Percentiles rank a stretch among this genome's conserved stretches.
Evolutionary conservation across 2,888 invertebrate genomes (phyloP).

Genomic region (Cephalotes varians): DNA sequence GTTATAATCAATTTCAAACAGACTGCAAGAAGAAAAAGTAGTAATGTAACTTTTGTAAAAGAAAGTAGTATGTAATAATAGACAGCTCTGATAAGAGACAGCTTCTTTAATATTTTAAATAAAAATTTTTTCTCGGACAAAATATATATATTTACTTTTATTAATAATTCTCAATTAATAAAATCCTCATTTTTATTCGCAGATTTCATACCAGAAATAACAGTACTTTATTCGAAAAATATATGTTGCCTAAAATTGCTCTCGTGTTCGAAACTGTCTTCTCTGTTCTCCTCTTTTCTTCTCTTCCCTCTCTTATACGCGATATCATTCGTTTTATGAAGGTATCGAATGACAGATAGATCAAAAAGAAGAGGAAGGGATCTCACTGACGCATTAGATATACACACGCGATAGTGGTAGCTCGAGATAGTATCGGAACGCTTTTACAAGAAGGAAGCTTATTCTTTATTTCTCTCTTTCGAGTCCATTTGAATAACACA

Average conservation of each 20-base stretch:
- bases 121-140: background rate
- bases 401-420: constrained; percentile 76
- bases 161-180: background rate
- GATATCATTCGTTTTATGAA: constrained; percentile 25
- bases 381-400: constrained; percentile 78
- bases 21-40: background rate
- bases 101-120: background rate
- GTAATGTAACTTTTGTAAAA: background rate
- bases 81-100: background rate
- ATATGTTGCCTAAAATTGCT: background rate
- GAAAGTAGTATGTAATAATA: too few relatives aligned
- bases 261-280: background rate
- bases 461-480: constrained; percentile 58
- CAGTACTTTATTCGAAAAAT: background rate
- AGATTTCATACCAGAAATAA: background rate
- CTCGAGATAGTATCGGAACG: constrained; percentile 76
- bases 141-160: background rate
- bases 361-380: constrained; percentile 53
- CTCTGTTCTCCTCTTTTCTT: background rate
- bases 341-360: constrained; percentile 34
- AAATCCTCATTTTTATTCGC: background rate
- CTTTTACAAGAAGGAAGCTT: constrained; percentile 66
- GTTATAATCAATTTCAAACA: background rate
- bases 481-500: constrained; percentile 76
- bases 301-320: too few relatives aligned